phyloP scores from a whole-genome alignment of 2,888 invertebrate genomes.

The Hyles lineata region DNA sequence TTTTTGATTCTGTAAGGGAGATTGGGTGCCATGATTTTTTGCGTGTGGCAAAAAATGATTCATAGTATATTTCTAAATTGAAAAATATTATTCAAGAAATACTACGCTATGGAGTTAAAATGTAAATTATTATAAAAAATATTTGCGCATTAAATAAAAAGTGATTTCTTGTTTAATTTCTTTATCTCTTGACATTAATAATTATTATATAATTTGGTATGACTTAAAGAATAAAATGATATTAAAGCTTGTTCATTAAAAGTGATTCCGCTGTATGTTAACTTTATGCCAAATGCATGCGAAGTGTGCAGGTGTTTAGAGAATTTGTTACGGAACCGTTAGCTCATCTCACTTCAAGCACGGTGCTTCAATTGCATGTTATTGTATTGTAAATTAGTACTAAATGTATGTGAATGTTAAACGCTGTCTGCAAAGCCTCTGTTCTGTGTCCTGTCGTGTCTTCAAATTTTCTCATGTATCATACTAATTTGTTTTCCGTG shows the following conservation, averaged over 20 bases:
- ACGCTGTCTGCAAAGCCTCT: slow-evolving; percentile 15
- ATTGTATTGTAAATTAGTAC: slow-evolving; percentile 1
- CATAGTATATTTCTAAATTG: not conserved
- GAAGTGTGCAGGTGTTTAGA: not conserved
- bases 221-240: too few species aligned
- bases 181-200: too few species aligned
- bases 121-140: too few species aligned
- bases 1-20: not conserved
- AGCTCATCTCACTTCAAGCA: slow-evolving; percentile 35
- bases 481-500: slow-evolving; percentile 20
- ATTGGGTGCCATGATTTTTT: not conserved
- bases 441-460: not conserved
- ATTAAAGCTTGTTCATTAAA: too few species aligned
- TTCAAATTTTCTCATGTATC: not conserved
- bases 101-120: too few species aligned
- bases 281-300: slow-evolving; percentile 2
- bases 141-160: too few species aligned
- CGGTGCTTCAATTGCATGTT: slow-evolving; percentile 37
- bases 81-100: not conserved
- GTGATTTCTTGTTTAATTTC: too few species aligned
- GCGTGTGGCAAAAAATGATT: not conserved
- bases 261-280: not conserved
- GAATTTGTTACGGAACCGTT: slow-evolving; percentile 8
- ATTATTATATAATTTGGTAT: too few species aligned
- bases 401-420: slow-evolving; percentile 12